phyloP scores from a whole-genome alignment of 1,140 invertebrate species.

The Drosophila pallidifrons region DNA sequence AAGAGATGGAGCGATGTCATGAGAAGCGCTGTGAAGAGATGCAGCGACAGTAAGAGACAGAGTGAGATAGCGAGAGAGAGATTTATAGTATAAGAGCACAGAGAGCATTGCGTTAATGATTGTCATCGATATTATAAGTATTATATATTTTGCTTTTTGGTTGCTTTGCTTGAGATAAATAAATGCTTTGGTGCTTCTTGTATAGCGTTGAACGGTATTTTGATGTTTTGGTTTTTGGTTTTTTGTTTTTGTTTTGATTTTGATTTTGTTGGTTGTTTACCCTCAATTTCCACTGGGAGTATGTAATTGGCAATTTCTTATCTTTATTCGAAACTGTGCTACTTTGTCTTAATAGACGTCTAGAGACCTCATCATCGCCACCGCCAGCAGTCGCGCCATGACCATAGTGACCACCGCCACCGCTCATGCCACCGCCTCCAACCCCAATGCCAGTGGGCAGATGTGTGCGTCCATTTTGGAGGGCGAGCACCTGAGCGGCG shows the following conservation, averaged over 20 bases:
- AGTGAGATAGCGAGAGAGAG: slow-evolving; percentile 13
- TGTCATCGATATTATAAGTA: slow-evolving; percentile 12
- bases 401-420: not conserved
- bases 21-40: slow-evolving; percentile 9
- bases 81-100: slow-evolving; percentile 12
- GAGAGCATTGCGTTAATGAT: slow-evolving; percentile 20
- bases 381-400: slow-evolving; percentile 17
- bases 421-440: slow-evolving; percentile 9
- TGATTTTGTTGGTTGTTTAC: slow-evolving; percentile 66
- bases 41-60: slow-evolving; percentile 24
- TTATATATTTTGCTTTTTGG: not conserved
- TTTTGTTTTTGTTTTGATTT: slow-evolving; percentile 35
- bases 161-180: slow-evolving; percentile 32
- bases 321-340: slow-evolving; percentile 83
- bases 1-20: not conserved
- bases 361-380: slow-evolving; percentile 84
- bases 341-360: slow-evolving; percentile 83
- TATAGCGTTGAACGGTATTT: slow-evolving; percentile 25
- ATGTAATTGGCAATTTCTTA: slow-evolving; percentile 85
- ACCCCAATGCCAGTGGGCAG: slow-evolving; percentile 66
- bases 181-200: slow-evolving; percentile 20
- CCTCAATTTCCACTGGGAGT: slow-evolving; percentile 85
- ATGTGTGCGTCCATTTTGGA: slow-evolving; percentile 76
- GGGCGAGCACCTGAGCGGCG: slow-evolving; percentile 68
- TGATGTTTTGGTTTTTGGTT: not conserved